phyloP scores from a whole-genome alignment of 2,888 invertebrate species.

The Heliconius charithonia region DNA sequence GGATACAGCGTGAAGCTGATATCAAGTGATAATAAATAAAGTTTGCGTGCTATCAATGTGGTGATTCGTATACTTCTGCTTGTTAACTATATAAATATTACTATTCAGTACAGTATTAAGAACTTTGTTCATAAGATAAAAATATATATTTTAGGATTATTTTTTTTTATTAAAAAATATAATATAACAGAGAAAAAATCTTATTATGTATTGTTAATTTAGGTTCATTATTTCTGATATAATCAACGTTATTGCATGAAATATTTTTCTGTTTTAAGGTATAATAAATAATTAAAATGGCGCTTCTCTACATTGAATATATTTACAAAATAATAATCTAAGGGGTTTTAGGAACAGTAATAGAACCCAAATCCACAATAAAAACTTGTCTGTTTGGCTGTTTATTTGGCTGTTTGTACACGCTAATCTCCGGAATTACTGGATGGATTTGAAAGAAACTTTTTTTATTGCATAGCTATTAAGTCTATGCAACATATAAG shows the following conservation, averaged over 20 bases:
- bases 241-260: background rate
- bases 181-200: background rate
- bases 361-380: no score
- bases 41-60: constrained; percentile 22
- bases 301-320: no score
- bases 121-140: constrained; percentile 15
- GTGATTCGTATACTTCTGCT: constrained; percentile 30
- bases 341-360: no score
- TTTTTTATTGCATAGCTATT: no score
- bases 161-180: background rate
- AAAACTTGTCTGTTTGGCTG: no score
- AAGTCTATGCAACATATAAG: no score
- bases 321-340: no score
- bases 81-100: constrained; percentile 8
- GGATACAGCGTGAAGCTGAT: background rate
- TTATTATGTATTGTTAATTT: background rate
- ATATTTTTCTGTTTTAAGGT: background rate
- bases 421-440: no score
- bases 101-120: constrained; percentile 16
- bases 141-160: background rate
- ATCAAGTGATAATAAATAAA: background rate
- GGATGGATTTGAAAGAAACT: no score
- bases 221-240: background rate
- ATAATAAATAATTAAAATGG: no score
- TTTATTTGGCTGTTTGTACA: no score